phyloP scores from a whole-genome alignment of 2,888 invertebrate genomes.

The Arge pagana region DNA sequence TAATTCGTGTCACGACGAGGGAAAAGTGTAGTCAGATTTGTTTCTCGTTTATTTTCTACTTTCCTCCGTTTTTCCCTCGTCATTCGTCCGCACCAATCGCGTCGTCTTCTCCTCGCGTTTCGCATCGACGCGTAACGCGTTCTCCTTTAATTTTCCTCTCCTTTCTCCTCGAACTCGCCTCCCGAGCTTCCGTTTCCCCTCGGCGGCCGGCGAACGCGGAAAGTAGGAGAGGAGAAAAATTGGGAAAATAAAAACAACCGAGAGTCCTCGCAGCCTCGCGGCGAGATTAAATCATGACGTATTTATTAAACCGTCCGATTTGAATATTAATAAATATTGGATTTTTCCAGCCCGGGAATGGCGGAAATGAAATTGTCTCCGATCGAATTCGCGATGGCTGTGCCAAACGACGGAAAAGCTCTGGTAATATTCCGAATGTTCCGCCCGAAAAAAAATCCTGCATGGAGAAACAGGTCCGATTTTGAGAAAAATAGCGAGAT shows the following conservation, averaged over 20 bases:
- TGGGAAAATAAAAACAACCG: too few relatives aligned
- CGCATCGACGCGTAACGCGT: conserved; percentile 6
- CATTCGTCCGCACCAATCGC: not conserved
- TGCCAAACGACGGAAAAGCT: too few relatives aligned
- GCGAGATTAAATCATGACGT: conserved; percentile 42
- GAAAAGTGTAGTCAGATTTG: too few relatives aligned
- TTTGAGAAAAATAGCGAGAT: conserved; percentile 14
- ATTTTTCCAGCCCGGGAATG: conserved; percentile 14
- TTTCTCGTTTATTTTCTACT: too few relatives aligned
- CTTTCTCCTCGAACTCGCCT: not conserved
- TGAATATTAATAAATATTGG: conserved; percentile 38
- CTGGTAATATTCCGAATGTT: too few relatives aligned
- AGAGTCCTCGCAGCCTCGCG: conserved; percentile 20
- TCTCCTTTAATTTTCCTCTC: not conserved
- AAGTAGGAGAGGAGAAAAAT: too few relatives aligned
- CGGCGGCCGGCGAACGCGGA: not conserved
- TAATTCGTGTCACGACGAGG: too few relatives aligned
- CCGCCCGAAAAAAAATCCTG: conserved; percentile 10
- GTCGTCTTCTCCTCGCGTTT: not conserved
- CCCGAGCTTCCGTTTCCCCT: not conserved
- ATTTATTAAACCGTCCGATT: conserved; percentile 43
- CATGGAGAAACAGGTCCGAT: conserved; percentile 5
- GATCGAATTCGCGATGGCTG: conserved; percentile 21
- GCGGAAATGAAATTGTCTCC: too few relatives aligned
- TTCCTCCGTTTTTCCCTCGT: too few relatives aligned